Conservation (phyloP, 1,140 invertebrate genomes). For the Atta colombica region DNA sequence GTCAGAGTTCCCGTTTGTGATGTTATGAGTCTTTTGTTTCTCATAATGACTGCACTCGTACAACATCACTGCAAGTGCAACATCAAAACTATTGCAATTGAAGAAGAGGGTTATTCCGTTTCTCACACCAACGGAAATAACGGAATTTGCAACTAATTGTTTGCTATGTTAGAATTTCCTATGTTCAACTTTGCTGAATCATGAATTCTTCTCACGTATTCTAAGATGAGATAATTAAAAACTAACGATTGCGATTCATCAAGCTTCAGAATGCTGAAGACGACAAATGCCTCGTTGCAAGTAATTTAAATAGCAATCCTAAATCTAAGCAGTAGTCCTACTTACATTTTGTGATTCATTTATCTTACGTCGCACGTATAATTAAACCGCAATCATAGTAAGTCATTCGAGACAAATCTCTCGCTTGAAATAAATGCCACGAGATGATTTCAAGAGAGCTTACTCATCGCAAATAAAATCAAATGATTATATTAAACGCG, state of each 20-base stretch:
- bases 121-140: conserved; percentile 16
- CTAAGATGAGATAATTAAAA: conserved; percentile 28
- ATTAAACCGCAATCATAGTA: conserved; percentile 12
- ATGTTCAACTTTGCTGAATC: neutral
- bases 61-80: conserved; percentile 3
- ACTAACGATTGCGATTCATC: conserved; percentile 16
- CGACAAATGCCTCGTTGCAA: neutral
- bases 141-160: conserved; percentile 8
- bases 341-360: conserved; percentile 21
- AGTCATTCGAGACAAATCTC: neutral
- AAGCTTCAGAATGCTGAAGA: neutral
- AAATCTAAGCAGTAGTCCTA: neutral
- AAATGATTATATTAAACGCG: neutral
- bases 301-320: neutral
- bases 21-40: conserved; percentile 6
- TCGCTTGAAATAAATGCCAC: neutral
- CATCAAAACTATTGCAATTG: conserved; percentile 13
- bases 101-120: conserved; percentile 2
- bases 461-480: neutral
- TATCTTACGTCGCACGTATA: conserved; percentile 1
- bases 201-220: conserved; percentile 2
- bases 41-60: conserved; percentile 14
- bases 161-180: neutral
- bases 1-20: neutral
- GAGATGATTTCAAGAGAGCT: neutral